A percentile compares a stretch with the other conserved stretches of the same genome.
phyloP scores from a whole-genome alignment of 2,888 invertebrate species.

The Chrysotoxum bicinctum region DNA sequence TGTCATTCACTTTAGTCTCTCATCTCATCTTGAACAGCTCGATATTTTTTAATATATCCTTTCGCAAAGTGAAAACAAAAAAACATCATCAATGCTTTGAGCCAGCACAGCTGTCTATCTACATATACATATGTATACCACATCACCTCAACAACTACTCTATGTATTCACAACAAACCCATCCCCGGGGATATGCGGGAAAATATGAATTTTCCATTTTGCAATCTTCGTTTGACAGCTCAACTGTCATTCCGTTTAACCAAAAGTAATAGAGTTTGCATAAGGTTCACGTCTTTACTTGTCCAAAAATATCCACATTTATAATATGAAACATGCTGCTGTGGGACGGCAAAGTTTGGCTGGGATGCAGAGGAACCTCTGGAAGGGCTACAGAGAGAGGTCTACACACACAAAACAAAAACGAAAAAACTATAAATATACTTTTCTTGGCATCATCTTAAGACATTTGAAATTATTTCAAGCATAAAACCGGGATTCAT shows the following conservation, averaged over 20 bases:
- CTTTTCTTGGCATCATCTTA: constrained; percentile 72
- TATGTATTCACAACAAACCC: neutral
- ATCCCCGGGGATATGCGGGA: constrained; percentile 35
- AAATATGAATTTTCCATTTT: constrained; percentile 67
- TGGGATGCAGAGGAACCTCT: neutral
- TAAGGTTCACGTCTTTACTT: constrained; percentile 65
- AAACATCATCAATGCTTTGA: neutral
- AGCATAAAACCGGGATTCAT: constrained; percentile 72
- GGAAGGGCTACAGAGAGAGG: neutral
- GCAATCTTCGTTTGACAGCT: constrained; percentile 70
- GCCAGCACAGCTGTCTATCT: neutral
- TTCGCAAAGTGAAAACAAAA: neutral
- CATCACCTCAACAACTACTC: neutral
- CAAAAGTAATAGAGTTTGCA: constrained; percentile 72
- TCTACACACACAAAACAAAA: neutral
- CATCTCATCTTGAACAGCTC: neutral
- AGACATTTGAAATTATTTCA: constrained; percentile 72
- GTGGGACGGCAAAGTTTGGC: neutral
- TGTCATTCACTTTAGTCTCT: neutral
- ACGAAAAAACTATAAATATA: constrained; percentile 64
- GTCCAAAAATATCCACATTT: constrained; percentile 56
- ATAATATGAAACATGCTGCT: constrained; percentile 50
- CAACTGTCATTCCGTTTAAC: constrained; percentile 71
- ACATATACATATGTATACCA: neutral
- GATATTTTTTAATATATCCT: neutral